phyloP scores from a whole-genome alignment of 2,888 invertebrate genomes.

The Drosophila bunnanda region DNA sequence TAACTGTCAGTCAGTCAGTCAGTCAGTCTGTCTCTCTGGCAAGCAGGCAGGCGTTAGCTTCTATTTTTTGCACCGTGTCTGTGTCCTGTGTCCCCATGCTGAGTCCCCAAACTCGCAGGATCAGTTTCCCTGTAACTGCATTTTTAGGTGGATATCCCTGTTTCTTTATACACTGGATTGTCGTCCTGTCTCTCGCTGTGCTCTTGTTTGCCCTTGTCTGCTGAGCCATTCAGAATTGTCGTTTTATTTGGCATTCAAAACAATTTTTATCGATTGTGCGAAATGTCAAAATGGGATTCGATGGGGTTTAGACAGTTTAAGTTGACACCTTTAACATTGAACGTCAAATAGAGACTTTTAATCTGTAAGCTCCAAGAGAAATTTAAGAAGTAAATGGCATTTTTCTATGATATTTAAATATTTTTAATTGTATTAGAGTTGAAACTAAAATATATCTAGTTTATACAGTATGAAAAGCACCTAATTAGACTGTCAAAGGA shows the following conservation, averaged over 20 bases:
- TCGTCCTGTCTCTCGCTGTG: conserved; percentile 1
- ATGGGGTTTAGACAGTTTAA: conserved; percentile 42
- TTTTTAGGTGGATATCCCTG: conserved; percentile 67
- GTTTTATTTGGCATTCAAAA: conserved; percentile 79
- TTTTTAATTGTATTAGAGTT: background rate
- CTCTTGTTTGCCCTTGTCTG: conserved; percentile 43
- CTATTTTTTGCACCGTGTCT: conserved; percentile 15
- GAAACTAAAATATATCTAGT: fast-evolving
- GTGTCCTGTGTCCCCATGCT: conserved; percentile 10
- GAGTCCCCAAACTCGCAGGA: conserved; percentile 47
- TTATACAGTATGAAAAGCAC: background rate
- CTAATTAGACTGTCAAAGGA: background rate
- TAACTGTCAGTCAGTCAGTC: conserved; percentile 70
- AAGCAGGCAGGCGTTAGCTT: conserved; percentile 46
- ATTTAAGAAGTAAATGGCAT: too few relatives aligned
- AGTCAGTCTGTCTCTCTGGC: conserved; percentile 50
- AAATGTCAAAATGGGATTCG: conserved; percentile 20
- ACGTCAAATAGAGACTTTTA: background rate
- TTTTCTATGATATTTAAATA: background rate
- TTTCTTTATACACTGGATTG: conserved; percentile 19
- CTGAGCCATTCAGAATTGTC: conserved; percentile 68
- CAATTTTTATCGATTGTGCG: conserved; percentile 68
- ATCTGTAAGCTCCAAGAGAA: background rate
- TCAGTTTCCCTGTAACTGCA: conserved; percentile 61
- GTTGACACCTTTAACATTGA: conserved; percentile 25